These are phyloP conservation scores for Caenorhabditis remanei DNA, from an alignment of 1,140 invertebrate species.

Conservation along the genomic window DNA sequence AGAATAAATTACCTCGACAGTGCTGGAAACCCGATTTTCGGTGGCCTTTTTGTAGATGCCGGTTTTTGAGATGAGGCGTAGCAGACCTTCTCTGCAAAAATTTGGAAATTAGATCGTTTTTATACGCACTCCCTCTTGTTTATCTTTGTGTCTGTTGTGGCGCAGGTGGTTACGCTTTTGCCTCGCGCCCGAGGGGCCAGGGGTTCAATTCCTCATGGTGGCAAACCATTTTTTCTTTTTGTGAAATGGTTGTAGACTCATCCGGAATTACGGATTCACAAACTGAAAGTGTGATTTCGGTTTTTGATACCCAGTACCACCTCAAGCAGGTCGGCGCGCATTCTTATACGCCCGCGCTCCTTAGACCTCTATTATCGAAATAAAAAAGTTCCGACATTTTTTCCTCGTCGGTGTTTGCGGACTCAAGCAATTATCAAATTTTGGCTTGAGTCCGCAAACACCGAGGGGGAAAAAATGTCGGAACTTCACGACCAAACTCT, in stretches of 20 bases:
- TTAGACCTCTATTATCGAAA: too few relatives aligned
- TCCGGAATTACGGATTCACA: too few relatives aligned
- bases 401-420: too few relatives aligned
- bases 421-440: too few relatives aligned
- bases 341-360: neutral
- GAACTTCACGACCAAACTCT: too few relatives aligned
- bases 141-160: neutral
- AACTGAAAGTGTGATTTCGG: too few relatives aligned
- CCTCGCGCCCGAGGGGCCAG: neutral
- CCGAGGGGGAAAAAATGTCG: too few relatives aligned
- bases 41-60: slow-evolving; percentile 1
- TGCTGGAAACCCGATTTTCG: neutral
- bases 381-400: too few relatives aligned
- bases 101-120: neutral
- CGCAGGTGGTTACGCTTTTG: neutral
- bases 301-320: too few relatives aligned
- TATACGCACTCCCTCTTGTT: neutral
- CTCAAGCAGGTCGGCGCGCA: too few relatives aligned
- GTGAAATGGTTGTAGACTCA: neutral
- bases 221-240: neutral
- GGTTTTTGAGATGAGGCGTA: neutral
- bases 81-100: slow-evolving; percentile 11
- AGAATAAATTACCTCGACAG: neutral
- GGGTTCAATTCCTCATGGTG: neutral
- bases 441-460: too few relatives aligned